Evolutionary conservation across 2,113 vertebrate species (phyloP).

Genomic region (Micronisus gabar): DNA sequence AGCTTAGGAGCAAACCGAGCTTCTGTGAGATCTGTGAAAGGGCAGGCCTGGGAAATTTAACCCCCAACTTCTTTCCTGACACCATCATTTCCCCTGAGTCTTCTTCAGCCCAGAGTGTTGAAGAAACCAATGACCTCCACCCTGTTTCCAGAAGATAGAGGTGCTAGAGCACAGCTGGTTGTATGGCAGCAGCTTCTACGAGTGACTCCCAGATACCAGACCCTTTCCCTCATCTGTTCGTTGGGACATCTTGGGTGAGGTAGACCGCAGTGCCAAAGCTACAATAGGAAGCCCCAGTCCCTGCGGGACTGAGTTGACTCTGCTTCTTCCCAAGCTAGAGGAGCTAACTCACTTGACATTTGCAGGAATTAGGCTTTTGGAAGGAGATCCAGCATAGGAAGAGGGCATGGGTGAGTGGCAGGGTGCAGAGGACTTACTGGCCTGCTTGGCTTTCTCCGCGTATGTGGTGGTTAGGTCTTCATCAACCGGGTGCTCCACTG

Average conservation of each 20-base stretch:
- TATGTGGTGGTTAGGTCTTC: conserved; percentile 93
- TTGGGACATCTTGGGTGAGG: not conserved
- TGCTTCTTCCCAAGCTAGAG: not conserved
- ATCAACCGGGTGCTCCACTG: conserved; percentile 84
- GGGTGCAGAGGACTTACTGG: conserved; percentile 83
- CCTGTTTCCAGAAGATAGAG: not conserved
- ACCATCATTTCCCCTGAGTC: not conserved
- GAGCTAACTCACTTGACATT: not conserved
- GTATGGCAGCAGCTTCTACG: not conserved
- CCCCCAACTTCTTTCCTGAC: not conserved
- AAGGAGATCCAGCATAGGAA: not conserved
- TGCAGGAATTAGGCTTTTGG: not conserved
- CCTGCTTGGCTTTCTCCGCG: conserved; percentile 91
- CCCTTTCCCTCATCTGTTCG: not conserved
- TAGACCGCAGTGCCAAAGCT: not conserved
- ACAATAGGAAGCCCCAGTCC: not conserved
- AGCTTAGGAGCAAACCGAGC: too few relatives aligned
- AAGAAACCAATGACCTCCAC: not conserved
- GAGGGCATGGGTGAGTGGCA: not conserved
- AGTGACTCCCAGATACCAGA: not conserved
- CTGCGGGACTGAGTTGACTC: not conserved
- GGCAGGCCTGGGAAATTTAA: not conserved
- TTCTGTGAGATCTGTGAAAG: too few relatives aligned
- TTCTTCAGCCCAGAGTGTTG: not conserved
- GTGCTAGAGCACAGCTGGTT: not conserved